Percentiles rank a stretch among this genome's conserved stretches.
Evolutionary conservation across 1,140 invertebrate species (phyloP).

Genomic region (Brachionus rubens): DNA sequence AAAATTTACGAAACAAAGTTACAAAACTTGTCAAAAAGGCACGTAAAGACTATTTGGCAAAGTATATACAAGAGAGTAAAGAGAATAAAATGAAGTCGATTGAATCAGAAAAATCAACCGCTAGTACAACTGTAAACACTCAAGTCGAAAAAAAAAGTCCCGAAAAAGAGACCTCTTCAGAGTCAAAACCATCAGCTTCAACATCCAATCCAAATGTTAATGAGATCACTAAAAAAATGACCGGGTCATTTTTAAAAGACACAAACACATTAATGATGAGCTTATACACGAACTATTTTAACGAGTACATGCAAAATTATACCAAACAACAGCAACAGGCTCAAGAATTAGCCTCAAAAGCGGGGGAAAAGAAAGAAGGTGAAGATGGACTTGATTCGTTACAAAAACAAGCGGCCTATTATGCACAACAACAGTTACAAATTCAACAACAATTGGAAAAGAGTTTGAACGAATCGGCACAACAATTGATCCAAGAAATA

Average conservation of each 20-base stretch:
- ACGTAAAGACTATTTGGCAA: conserved; percentile 42
- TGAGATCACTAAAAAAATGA: conserved; percentile 34
- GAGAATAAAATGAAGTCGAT: neutral
- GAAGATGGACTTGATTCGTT: conserved; percentile 18
- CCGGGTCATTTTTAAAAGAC: conserved; percentile 42
- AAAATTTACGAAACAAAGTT: conserved; percentile 41
- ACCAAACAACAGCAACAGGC: conserved; percentile 23
- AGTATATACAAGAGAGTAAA: conserved; percentile 35
- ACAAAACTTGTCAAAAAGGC: conserved; percentile 44
- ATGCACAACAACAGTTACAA: conserved; percentile 37
- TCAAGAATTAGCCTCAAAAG: conserved; percentile 1
- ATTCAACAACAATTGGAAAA: conserved; percentile 45
- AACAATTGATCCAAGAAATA: conserved; percentile 41
- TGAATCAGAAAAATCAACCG: neutral
- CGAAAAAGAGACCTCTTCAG: conserved; percentile 2
- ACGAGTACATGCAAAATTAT: conserved; percentile 41
- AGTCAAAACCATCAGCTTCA: neutral
- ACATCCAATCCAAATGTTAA: conserved; percentile 22
- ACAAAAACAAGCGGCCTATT: conserved; percentile 15
- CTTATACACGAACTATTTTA: conserved; percentile 42
- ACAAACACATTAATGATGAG: conserved; percentile 5
- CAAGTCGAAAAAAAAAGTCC: neutral
- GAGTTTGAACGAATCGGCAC: neutral
- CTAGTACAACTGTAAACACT: neutral
- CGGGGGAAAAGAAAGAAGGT: neutral